Base-by-base conservation (phyloP, 2,113 vertebrate species). In the Capreolus pygargus region DNA sequence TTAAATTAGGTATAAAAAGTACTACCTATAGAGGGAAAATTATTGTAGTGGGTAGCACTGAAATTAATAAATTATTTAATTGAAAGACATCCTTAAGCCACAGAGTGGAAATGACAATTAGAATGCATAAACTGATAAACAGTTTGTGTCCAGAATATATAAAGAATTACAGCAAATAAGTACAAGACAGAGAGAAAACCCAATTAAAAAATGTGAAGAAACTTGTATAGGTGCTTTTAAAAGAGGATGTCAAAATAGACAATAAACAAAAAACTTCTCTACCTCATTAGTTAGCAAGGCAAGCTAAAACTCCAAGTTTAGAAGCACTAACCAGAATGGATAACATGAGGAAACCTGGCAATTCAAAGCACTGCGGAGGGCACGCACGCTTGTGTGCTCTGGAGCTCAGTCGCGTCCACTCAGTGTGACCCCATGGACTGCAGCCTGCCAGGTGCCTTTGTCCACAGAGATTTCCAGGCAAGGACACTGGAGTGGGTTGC, bases 351-450 rank as follows among this genome's bases (percentile, higher is more conserved):
- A 45, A 54, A n/a, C 14, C 33, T 10, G 43, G 25, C 36, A 4
- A 1, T 2, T 23, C 33, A 13, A 57, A 74, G 52, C 11, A 7
- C 60, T 30, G 11, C 23, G 25, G 30, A 30, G 7, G 58, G 4
- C 1, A 5, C 2, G 9, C 1, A 4, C 0, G 19, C n/a, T 0
- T 21, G 64, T 11, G n/a, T 1, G 67, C n/a, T 6, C 2, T 0
- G n/a, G 17, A 36, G n/a, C 19, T 23, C n/a, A 6, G 0, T 5
- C 1, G 19, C 1, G 1, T 0, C 8, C 64, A 1, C 67, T 23
- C 67, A 1, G 19, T 1, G 67, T 1, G 2, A 23, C 19, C 17
- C 64, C 2, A 1, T 0, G 19, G n/a, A 1, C n/a, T 6, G 64
- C 4, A 2, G 67, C 67, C 67, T 19, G n/a, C 67, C n/a, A 11